Evolutionary conservation across 2,888 invertebrate species (phyloP), one percentile per base, ranked within the genome.

Genomic region (Blomia tropicalis): DNA sequence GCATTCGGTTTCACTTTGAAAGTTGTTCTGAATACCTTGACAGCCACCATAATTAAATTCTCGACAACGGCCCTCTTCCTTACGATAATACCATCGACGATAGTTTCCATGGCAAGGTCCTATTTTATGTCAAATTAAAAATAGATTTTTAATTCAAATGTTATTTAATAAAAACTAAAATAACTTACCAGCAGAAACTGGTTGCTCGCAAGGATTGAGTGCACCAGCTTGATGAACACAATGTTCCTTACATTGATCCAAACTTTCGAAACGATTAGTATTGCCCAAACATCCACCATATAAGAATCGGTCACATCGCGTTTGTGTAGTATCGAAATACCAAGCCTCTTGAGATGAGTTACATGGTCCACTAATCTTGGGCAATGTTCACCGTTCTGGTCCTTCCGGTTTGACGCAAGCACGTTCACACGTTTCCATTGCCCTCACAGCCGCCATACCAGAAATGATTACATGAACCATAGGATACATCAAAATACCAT

Each of bases 371-470:
- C 81, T 76, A 58, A 85, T 83, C 73, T 83, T 83, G 0, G 90
- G 90, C 62, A 92, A 75, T 66, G 80, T 79, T 72, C 91, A 91
- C 0, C 81, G 79, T 66, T 83, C 86, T 14, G 62, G 32, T 19
- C 68, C 68, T 60, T 68, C n/a, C 1, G 68, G 68, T 31, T 54
- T 61, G 17, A 68, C 66, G 87, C 91, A 91, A 53, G 81, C 77
- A 31, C 79, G 79, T 69, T 85, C 83, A 72, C 95, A 95, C 63
- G 88, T 92, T 92, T 25, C 80, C 83, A 71, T 92, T 92, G 60
- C 91, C 91, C 0, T 83, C 87, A 71, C 89, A 89, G 29, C 90
- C 90, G 14, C 90, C 89, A 72, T 88, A 91, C 88, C 89, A 90
- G 77, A 91, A 91, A 32, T 86, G 78, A 0, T 86, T 83, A 72